Conservation (phyloP, 2,797 vertebrate genomes). For the Pseudochaenichthys georgianus region DNA sequence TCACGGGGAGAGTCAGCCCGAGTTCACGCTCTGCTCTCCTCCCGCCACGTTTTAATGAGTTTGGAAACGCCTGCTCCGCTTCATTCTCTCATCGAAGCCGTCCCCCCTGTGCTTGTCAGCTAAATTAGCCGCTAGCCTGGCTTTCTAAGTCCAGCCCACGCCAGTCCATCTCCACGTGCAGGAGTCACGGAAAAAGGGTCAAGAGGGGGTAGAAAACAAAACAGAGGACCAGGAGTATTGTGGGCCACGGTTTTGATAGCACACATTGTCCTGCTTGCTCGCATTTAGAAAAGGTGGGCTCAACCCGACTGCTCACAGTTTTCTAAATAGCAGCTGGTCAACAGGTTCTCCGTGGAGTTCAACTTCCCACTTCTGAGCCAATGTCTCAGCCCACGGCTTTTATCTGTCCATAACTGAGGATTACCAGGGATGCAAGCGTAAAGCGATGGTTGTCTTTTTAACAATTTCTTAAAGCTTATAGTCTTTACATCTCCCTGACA, state of each 20-base stretch:
- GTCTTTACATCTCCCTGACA: conserved; percentile 6
- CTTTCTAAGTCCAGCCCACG: conserved; percentile 46
- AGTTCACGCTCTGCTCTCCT: conserved; percentile 75
- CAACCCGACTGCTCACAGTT: conserved; percentile 56
- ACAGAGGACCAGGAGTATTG: background rate
- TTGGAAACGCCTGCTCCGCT: conserved; percentile 60
- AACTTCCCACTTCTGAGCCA: conserved; percentile 36
- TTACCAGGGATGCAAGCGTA: conserved; percentile 1
- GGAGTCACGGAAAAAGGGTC: conserved; percentile 60
- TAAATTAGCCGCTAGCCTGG: conserved; percentile 73
- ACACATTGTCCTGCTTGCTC: conserved; percentile 6
- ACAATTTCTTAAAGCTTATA: background rate
- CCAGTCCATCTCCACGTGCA: conserved; percentile 61
- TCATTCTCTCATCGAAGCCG: conserved; percentile 67
- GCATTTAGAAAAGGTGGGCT: conserved; percentile 48
- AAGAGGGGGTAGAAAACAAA: conserved; percentile 18
- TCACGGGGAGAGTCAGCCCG: conserved; percentile 70
- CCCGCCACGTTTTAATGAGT: conserved; percentile 78
- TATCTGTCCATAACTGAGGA: conserved; percentile 12
- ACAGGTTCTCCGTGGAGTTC: conserved; percentile 43
- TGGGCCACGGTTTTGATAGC: conserved; percentile 13
- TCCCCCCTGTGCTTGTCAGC: conserved; percentile 56
- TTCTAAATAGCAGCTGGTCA: conserved; percentile 69
- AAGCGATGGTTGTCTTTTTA: conserved; percentile 1
- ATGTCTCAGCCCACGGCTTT: conserved; percentile 24